Evolutionary conservation across 2,888 invertebrate genomes (phyloP), one percentile per base, ranked within the genome.

Genomic region (Blera fallax): DNA sequence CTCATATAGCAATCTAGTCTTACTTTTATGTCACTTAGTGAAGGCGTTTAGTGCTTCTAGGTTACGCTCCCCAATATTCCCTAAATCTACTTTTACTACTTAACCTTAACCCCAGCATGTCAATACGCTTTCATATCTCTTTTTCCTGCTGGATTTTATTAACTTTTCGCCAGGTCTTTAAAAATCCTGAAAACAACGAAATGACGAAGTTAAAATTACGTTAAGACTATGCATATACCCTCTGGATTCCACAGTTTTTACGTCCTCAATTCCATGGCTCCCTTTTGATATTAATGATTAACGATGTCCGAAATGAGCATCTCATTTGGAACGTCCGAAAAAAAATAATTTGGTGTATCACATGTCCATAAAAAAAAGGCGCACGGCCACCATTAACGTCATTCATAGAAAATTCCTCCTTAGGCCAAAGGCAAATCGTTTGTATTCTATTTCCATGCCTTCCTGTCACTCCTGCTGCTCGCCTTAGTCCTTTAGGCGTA

Each of bases 361-460:
- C 14, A 54, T 54, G 43, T 21, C 52, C 40, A 29, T 24, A 11
- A 48, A 50, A 34, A 45, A 64, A 54, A 40, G 11, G 24, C 24
- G 10, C 50, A 60, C 58, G 45, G 52, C 50, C 50, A 40, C 77
- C 77, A 77, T 77, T 67, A 50, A 60, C 67, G 67, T 69, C 77
- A 73, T 72, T 48, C 48, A 56, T 58, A 60, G 69, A 40, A 58
- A 77, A 67, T 58, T 69, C 50, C 45, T 67, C 48, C 58, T 77
- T 48, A 24, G 58, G 50, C 60, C 60, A 40, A 50, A 21, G 60
- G 50, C 58, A 43, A 58, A 67, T 21, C 48, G 16, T 77, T 77
- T 77, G 50, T 58, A 52, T 69, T 69, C 67, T 40, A 27, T 60
- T 48, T 52, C 37, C 27, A 58, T 16, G 32, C 7, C 5, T 11